Conservation (phyloP, 2,113 vertebrate genomes). For the Dolichallabes microphthalmus region DNA sequence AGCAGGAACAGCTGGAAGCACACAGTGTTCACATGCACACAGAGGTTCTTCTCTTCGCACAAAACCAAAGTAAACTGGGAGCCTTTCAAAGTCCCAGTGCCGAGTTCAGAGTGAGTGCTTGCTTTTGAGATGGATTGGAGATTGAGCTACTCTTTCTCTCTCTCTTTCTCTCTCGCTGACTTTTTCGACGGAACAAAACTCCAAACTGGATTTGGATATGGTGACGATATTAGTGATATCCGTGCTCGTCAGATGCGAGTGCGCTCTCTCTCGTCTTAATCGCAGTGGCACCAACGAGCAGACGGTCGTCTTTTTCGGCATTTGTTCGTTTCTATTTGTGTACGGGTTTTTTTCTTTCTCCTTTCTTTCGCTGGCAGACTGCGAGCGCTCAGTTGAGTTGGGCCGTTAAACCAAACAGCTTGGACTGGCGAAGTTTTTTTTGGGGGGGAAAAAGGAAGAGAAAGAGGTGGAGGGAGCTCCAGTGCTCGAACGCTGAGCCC, state of each 20-base stretch:
- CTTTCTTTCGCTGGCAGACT: not conserved
- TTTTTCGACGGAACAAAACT: not conserved
- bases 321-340: constrained; percentile 30
- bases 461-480: not conserved
- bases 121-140: not conserved
- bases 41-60: constrained; percentile 23
- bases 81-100: constrained; percentile 21
- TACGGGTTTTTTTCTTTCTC: not conserved
- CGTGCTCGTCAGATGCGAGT: constrained; percentile 20
- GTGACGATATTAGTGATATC: constrained; percentile 8
- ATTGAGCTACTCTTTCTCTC: not conserved
- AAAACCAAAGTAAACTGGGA: constrained; percentile 27
- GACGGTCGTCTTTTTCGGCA: not conserved
- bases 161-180: not conserved
- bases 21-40: constrained; percentile 34
- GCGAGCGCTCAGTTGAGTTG: not conserved
- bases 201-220: not conserved
- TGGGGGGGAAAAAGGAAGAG: not conserved
- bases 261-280: not conserved
- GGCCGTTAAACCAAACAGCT: constrained; percentile 20
- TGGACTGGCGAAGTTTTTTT: not conserved
- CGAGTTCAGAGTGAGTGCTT: constrained; percentile 5
- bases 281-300: not conserved
- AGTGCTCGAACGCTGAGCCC: constrained; percentile 1
- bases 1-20: constrained; percentile 71